Percentiles rank a stretch among this genome's conserved stretches.
phyloP scores from a whole-genome alignment of 2,797 vertebrate genomes.

The Spondyliosoma cantharus region DNA sequence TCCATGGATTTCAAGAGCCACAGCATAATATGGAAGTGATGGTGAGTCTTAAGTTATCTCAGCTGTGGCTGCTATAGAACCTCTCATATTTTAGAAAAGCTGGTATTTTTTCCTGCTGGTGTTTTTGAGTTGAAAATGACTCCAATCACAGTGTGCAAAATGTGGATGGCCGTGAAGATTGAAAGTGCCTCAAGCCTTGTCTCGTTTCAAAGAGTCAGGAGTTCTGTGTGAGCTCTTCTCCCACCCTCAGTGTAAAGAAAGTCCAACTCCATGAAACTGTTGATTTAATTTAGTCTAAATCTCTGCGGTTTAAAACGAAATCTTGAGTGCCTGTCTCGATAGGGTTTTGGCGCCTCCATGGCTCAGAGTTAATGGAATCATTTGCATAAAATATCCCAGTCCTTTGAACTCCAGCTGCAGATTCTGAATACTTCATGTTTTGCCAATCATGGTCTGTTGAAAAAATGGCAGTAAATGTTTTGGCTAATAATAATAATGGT shows the following conservation, averaged over 20 bases:
- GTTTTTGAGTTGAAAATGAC: slow-evolving; percentile 50
- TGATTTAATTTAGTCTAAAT: slow-evolving; percentile 67
- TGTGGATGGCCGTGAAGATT: slow-evolving; percentile 59
- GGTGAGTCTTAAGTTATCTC: slow-evolving; percentile 85
- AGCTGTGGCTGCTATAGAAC: slow-evolving; percentile 9
- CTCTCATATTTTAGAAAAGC: slow-evolving; percentile 31
- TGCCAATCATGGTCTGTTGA: slow-evolving; percentile 12
- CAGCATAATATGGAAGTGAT: slow-evolving; percentile 93
- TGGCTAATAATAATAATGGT: slow-evolving; percentile 4
- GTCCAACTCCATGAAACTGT: slow-evolving; percentile 57
- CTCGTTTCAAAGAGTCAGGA: slow-evolving; percentile 63
- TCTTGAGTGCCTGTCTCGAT: slow-evolving; percentile 15
- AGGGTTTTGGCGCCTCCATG: slow-evolving; percentile 36
- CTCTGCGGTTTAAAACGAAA: slow-evolving; percentile 21
- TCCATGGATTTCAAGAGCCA: slow-evolving; percentile 95
- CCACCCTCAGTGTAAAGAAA: slow-evolving; percentile 43
- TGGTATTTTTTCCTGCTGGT: slow-evolving; percentile 43
- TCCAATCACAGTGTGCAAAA: slow-evolving; percentile 50
- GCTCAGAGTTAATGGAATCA: slow-evolving; percentile 64
- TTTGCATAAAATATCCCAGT: slow-evolving; percentile 46
- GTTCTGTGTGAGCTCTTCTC: slow-evolving; percentile 51
- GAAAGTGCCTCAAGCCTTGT: slow-evolving; percentile 63
- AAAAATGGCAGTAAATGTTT: slow-evolving; percentile 22
- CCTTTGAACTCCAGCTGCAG: slow-evolving; percentile 46
- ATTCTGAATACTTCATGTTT: slow-evolving; percentile 21